Evolutionary conservation across 2,888 invertebrate species (phyloP).

Genomic region (Lordiphosa andalusiaca): DNA sequence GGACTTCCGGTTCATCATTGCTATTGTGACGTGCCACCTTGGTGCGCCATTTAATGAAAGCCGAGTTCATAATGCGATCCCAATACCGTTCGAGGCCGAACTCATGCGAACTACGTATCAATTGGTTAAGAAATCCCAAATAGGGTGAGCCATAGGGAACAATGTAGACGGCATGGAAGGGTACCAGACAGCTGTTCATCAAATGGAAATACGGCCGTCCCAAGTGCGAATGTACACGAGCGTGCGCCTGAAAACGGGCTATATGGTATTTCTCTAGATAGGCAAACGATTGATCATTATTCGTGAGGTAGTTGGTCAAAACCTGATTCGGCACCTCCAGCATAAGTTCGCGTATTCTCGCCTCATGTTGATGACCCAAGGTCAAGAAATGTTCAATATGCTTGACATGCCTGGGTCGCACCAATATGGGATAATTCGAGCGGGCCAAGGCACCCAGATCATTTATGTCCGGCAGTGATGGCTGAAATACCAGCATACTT

Average conservation of each 20-base stretch:
- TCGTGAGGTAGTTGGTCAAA: slow-evolving; percentile 78
- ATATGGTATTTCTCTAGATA: slow-evolving; percentile 81
- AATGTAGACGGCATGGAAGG: slow-evolving; percentile 82
- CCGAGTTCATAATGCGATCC: slow-evolving; percentile 70
- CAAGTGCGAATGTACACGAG: slow-evolving; percentile 62
- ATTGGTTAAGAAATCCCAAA: slow-evolving; percentile 80
- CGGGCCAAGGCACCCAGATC: slow-evolving; percentile 66
- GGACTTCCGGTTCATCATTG: slow-evolving; percentile 65
- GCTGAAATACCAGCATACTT: slow-evolving; percentile 75
- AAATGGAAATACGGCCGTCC: slow-evolving; percentile 82
- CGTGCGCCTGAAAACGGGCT: slow-evolving; percentile 61
- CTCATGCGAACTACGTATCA: slow-evolving; percentile 81
- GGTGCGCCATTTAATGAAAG: slow-evolving; percentile 63
- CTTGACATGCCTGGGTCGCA: slow-evolving; percentile 79
- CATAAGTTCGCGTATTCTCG: slow-evolving; percentile 77
- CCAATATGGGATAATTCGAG: slow-evolving; percentile 77
- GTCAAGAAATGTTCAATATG: slow-evolving; percentile 79
- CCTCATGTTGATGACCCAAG: slow-evolving; percentile 57
- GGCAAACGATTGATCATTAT: slow-evolving; percentile 81
- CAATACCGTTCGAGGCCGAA: slow-evolving; percentile 81
- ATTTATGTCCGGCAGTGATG: slow-evolving; percentile 74
- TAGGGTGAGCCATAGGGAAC: slow-evolving; percentile 83
- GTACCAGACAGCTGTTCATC: slow-evolving; percentile 82
- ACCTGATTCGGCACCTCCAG: slow-evolving; percentile 79
- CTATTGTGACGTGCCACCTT: slow-evolving; percentile 42